These are phyloP conservation scores for Sebastes steindachneri DNA, from an alignment of 2,797 vertebrate species.

Conservation along the genomic window DNA sequence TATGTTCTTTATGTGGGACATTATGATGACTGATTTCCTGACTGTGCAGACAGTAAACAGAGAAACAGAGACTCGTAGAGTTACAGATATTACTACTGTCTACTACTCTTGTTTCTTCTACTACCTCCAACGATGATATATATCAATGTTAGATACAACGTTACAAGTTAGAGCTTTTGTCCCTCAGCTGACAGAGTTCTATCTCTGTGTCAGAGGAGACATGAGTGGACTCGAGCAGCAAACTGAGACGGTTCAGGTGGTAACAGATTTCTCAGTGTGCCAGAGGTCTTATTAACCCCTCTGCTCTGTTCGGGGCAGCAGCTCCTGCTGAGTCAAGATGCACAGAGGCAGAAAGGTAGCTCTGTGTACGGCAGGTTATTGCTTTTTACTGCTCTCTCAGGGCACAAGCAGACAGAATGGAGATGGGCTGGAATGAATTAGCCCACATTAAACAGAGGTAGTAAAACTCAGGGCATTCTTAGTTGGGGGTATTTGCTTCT, in stretches of 20 bases:
- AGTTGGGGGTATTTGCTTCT: background rate
- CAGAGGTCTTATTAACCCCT: conserved; percentile 43
- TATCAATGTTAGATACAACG: background rate
- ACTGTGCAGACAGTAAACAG: background rate
- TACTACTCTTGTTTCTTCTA: background rate
- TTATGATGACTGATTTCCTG: background rate
- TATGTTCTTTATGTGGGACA: background rate
- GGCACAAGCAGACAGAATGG: background rate
- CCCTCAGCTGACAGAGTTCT: conserved; percentile 6
- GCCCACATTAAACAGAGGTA: background rate
- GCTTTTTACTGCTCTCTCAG: background rate
- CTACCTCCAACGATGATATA: background rate
- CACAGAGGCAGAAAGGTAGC: background rate
- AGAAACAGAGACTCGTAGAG: background rate
- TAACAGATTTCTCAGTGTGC: conserved; percentile 38
- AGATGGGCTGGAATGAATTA: background rate
- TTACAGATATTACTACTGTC: background rate
- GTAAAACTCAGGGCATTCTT: background rate
- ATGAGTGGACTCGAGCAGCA: conserved; percentile 30
- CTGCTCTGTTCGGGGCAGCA: background rate
- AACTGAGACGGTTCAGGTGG: conserved; percentile 36
- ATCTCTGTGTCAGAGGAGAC: conserved; percentile 24
- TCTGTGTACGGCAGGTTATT: background rate
- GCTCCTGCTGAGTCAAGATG: conserved; percentile 18
- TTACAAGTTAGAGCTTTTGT: background rate